Evolutionary conservation across 2,888 invertebrate species (phyloP), one percentile per base, ranked within the genome.

Genomic region (Melolontha melolontha): DNA sequence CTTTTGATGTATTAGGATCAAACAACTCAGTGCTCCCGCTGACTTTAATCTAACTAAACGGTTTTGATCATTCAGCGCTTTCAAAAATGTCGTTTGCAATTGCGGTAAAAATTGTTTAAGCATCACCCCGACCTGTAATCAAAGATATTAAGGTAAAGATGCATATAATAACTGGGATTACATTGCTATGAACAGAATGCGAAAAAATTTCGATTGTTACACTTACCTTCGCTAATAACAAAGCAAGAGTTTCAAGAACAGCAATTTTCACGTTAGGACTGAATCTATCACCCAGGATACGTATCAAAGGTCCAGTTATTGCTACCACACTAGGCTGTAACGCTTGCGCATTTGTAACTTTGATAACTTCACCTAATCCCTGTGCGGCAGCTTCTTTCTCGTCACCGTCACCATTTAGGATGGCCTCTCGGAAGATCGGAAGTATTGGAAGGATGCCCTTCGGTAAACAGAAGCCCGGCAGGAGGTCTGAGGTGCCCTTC

Each of bases 61-160:
- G 82, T 93, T 93, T 27, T 92, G 89, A 83, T 99, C 99, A 81
- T 93, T 92, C 65, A 98, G 86, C 2, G 98, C 94, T 85, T 98
- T 98, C 63, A 98, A 88, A 85, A 99, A 98, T 14, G 98, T 98
- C 1, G 98, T 98, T 86, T 98, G 98, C 42, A 99, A 88, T 85
- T 99, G 99, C 1, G 99, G 98, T 78, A 98, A 87, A 86, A 99
- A 99, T 82, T 98, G 98, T 83, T 97, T 97, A 82, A 99, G 85
- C 91, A 96, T 93, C 41, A 92, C 89, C 50, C 97, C 97, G 71
- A 97, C 97, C 93, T 94, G 80, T 16, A 79, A 77, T 16, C 69
- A 27, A 65, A 14, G 63, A 47, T 5, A 47, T 5, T 16, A 41
- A 1, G 17, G 1, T 39, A 16, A 16, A 22, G 22, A 22, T 22